Evolutionary conservation across 2,888 invertebrate species (phyloP), one percentile per base, ranked within the genome.

Genomic region (Lottia scabra): DNA sequence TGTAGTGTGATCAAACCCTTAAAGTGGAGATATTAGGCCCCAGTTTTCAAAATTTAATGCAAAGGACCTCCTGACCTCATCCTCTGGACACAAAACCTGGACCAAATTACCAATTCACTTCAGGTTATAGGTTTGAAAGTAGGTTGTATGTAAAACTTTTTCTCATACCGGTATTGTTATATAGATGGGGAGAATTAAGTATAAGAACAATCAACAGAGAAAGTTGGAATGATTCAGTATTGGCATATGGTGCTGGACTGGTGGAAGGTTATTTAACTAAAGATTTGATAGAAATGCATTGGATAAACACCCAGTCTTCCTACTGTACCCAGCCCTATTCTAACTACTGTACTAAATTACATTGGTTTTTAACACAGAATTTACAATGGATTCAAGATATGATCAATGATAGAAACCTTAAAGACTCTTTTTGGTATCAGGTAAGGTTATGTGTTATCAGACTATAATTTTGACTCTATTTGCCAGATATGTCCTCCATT

Each of bases 181-280:
- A 10, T 10, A 56, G 56, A 13, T 56, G 56, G 56, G 56, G 56
- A 23, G 56, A 56, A 19, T 56, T 56, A 19, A 23, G 48, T 45
- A 45, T 44, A 8, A 66, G 43, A 66, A 66, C 19, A 19, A 92
- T 96, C 67, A 93, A 95, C 90, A 95, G 95, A 0, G 93, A 93
- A 79, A 91, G 92, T 10, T 94, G 93, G 88, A 92, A 93, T 1
- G 95, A 96, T 87, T 92, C 92, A 82, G 92, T 94, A 63, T 96
- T 96, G 90, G 95, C 96, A 0, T 95, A 93, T 88, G 94, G 95
- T 1, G 96, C 96, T 1, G 96, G 96, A 10, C 91, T 95, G 63
- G 92, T 95, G 0, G 96, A 96, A 89, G 96, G 96, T 0, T 93
- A 93, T 27, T 89, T 95, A 5, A 95, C 96, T 12, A 71, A 78